A percentile compares a stretch with the other conserved stretches of the same genome.
Conservation (phyloP, 2,888 invertebrate species). For the Acanthoscelides obtectus region DNA sequence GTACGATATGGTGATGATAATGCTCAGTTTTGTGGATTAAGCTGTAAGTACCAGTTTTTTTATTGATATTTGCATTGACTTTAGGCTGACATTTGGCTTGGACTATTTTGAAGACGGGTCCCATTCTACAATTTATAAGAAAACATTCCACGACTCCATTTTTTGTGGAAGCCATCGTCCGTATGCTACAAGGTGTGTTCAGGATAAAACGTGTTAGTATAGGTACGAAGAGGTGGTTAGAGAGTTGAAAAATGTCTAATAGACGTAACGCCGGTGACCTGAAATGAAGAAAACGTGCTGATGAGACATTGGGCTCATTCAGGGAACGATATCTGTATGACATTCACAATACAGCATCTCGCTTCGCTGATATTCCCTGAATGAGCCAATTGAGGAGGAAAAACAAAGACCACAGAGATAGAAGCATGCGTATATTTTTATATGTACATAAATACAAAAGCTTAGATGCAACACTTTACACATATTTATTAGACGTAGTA, state of each 20-base stretch:
- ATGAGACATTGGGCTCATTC: too few relatives aligned
- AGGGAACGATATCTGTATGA: too few relatives aligned
- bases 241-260: slow-evolving; percentile 46
- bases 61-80: too few relatives aligned
- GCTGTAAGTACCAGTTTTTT: too few relatives aligned
- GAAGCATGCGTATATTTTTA: slow-evolving; percentile 36
- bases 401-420: slow-evolving; percentile 32
- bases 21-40: too few relatives aligned
- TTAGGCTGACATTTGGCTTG: too few relatives aligned
- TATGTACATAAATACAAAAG: slow-evolving; percentile 22
- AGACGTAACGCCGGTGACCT: slow-evolving; percentile 61
- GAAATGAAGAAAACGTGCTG: slow-evolving; percentile 51
- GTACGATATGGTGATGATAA: too few relatives aligned
- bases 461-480: slow-evolving; percentile 13
- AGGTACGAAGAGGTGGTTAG: slow-evolving; percentile 18
- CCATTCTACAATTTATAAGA: neutral
- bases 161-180: neutral
- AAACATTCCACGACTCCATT: neutral
- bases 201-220: slow-evolving; percentile 16
- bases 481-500: neutral
- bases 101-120: too few relatives aligned
- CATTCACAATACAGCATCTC: too few relatives aligned
- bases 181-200: neutral
- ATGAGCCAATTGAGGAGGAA: slow-evolving; percentile 26
- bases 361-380: too few relatives aligned